Percentiles rank a stretch among this genome's conserved stretches.
Evolutionary conservation across 1,140 invertebrate genomes (phyloP).

Genomic region (Rhopalosiphum maidis): DNA sequence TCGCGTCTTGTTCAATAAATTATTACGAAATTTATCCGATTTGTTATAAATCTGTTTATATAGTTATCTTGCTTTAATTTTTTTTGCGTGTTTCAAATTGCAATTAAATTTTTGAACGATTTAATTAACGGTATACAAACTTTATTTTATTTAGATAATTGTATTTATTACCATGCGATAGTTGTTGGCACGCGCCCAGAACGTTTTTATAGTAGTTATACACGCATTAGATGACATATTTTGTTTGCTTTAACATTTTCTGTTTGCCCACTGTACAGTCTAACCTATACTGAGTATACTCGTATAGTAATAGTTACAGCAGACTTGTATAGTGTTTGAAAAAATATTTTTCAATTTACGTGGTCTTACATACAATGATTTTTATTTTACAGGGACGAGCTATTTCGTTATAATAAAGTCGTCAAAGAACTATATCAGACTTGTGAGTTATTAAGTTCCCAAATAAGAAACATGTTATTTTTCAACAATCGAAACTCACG

Average conservation of each 20-base stretch:
- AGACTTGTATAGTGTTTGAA: background rate
- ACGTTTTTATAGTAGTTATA: slow-evolving; percentile 6
- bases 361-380: background rate
- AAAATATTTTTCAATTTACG: slow-evolving; percentile 8
- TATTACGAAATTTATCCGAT: slow-evolving; percentile 3
- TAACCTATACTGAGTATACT: background rate
- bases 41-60: slow-evolving; percentile 7
- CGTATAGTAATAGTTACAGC: background rate
- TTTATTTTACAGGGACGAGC: background rate
- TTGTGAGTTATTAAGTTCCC: background rate
- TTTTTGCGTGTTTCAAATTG: background rate
- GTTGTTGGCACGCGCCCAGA: background rate
- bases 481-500: background rate
- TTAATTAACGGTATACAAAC: slow-evolving; percentile 1
- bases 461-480: background rate
- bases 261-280: background rate
- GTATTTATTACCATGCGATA: slow-evolving; percentile 5
- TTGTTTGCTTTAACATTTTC: background rate
- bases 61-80: background rate
- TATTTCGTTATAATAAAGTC: background rate
- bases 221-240: slow-evolving; percentile 1
- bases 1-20: background rate
- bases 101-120: background rate
- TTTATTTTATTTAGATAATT: slow-evolving; percentile 20
- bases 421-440: background rate